phyloP scores from a whole-genome alignment of 92 coral and sea anemone species.

The Phenganax marumi region DNA sequence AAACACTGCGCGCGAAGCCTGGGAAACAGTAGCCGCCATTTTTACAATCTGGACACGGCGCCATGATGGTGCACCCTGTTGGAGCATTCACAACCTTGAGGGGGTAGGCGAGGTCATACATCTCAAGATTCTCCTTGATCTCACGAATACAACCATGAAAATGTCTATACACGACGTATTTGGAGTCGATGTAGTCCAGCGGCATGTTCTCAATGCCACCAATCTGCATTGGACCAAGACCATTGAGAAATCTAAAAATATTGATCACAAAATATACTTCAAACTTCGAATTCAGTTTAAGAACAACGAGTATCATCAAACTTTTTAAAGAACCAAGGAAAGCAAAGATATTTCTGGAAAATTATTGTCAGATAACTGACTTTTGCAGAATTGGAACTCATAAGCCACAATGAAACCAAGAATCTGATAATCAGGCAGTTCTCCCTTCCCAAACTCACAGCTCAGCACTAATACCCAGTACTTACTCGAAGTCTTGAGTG shows the following conservation, averaged over 20 bases:
- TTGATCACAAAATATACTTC: too few species aligned
- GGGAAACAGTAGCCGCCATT: conserved; percentile 86
- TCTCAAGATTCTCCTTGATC: conserved; percentile 65
- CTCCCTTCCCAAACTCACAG: too few species aligned
- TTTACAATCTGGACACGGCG: conserved; percentile 68
- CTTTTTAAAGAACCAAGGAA: background rate
- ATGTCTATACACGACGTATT: conserved; percentile 55
- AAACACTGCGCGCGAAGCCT: conserved; percentile 64
- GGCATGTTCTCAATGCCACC: conserved; percentile 75
- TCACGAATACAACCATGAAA: conserved; percentile 84
- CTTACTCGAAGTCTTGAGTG: conserved; percentile 63
- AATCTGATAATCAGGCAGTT: too few species aligned
- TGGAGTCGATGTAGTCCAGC: conserved; percentile 46
- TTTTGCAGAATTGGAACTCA: too few species aligned
- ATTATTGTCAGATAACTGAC: too few species aligned
- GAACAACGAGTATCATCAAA: background rate
- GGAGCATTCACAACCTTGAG: conserved; percentile 65
- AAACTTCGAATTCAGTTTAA: background rate
- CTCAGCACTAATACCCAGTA: background rate
- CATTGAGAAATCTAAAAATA: conserved; percentile 73
- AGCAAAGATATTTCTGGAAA: too few species aligned
- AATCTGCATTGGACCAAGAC: conserved; percentile 96
- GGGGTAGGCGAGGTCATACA: conserved; percentile 87
- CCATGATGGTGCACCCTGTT: conserved; percentile 65
- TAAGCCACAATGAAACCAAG: too few species aligned